Evolutionary conservation across 2,888 invertebrate species (phyloP), one percentile per base, ranked within the genome.

Genomic region (Pecten maximus): DNA sequence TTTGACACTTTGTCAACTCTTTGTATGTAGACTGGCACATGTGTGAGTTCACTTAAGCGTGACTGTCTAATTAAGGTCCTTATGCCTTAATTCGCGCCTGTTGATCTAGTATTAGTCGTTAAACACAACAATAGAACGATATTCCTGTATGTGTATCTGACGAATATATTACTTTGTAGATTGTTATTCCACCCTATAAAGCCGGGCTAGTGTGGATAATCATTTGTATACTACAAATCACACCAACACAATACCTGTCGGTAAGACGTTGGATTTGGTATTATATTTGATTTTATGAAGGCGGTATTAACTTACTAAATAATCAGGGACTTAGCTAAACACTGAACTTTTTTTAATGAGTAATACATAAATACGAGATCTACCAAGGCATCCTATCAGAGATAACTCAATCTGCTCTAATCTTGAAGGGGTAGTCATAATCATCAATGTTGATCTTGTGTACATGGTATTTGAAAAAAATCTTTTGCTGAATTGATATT

Each of bases 41-140:
- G 74, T 74, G 35, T 35, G 35, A 35, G 10, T 28, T 74, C 15
- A 74, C 12, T 35, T 35, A 35, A 35, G 74, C 35, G 35, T 74
- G 74, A 35, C 74, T n/a, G 60, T 60, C 60, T 74, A 74, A 74
- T 74, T 74, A 74, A 74, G 74, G 35, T 74, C 28, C 28, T 74
- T 12, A 74, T 6, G 16, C 0, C 74, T 74, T 74, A 35, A 28
- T 74, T 10, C 74, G 28, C 35, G 74, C 12, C 28, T 74, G 74
- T 74, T 28, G 74, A 4, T 74, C 35, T 35, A 35, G 74, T 12
- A 35, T 28, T 74, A 35, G 74, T 74, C 4, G 74, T 74, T 74
- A 35, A 74, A 35, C 74, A 10, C 3, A 44, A 74, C 35, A 35
- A 74, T 35, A 23, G 60, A 60, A 19, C 23, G 23, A 8, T 54